Evolutionary conservation across 2,888 invertebrate species (phyloP).

Genomic region (Sinodicranocentrus sp.): DNA sequence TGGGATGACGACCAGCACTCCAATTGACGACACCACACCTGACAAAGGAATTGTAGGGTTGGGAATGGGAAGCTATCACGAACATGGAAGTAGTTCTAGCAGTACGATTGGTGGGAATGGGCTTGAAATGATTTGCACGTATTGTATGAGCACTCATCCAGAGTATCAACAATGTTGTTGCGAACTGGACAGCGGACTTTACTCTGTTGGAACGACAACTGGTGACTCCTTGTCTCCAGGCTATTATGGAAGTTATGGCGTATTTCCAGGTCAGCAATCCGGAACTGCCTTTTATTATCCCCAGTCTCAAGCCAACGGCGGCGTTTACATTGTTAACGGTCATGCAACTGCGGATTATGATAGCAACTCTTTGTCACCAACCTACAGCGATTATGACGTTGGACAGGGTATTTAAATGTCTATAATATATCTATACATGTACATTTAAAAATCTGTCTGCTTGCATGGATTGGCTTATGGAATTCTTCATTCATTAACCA

Average conservation of each 20-base stretch:
- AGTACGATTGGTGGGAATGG: conserved; percentile 35
- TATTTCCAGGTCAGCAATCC: conserved; percentile 2
- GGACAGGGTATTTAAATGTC: conserved; percentile 37
- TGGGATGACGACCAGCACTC: conserved; percentile 47
- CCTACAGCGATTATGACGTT: conserved; percentile 53
- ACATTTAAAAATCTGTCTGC: background rate
- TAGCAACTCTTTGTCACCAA: conserved; percentile 45
- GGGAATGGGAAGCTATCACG: background rate
- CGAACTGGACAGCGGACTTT: conserved; percentile 50
- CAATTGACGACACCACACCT: conserved; percentile 36
- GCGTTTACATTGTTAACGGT: conserved; percentile 32
- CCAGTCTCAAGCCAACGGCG: conserved; percentile 30
- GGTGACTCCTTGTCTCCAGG: conserved; percentile 43
- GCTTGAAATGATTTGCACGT: conserved; percentile 44
- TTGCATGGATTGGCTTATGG: background rate
- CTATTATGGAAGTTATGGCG: conserved; percentile 47
- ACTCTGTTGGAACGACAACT: conserved; percentile 28
- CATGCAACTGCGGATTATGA: conserved; percentile 29
- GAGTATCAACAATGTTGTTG: conserved; percentile 52
- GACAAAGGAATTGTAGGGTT: conserved; percentile 29
- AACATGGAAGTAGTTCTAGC: conserved; percentile 11
- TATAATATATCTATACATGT: too few species aligned
- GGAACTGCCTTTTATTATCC: conserved; percentile 51
- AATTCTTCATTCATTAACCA: conserved; percentile 3
- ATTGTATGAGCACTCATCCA: conserved; percentile 57